These are phyloP conservation scores for Phanerotoma sp. DNA, from an alignment of 2,888 invertebrate species.

Conservation along the genomic window DNA sequence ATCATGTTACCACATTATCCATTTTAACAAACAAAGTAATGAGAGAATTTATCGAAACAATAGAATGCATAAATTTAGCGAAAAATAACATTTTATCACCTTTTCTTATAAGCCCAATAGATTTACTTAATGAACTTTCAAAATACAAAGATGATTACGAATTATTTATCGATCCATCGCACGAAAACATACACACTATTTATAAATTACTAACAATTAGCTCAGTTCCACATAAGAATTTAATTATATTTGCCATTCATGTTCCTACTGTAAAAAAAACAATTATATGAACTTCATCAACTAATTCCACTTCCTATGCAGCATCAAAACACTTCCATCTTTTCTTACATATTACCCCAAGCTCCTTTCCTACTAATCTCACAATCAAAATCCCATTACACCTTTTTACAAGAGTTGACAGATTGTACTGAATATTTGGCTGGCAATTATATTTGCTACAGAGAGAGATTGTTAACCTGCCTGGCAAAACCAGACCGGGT, in stretches of 20 bases:
- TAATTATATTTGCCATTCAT: slow-evolving; percentile 17
- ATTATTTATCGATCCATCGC: not conserved
- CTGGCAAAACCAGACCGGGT: no score
- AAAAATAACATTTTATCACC: slow-evolving; percentile 17
- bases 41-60: not conserved
- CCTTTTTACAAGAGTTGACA: slow-evolving; percentile 8
- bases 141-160: slow-evolving; percentile 3
- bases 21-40: not conserved
- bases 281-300: slow-evolving; percentile 14
- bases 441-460: slow-evolving; percentile 4
- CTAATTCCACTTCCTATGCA: slow-evolving; percentile 20
- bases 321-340: slow-evolving; percentile 23
- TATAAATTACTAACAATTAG: not conserved
- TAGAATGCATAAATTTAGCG: slow-evolving; percentile 8
- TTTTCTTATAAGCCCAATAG: slow-evolving; percentile 10
- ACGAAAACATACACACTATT: not conserved
- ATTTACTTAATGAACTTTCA: slow-evolving; percentile 1
- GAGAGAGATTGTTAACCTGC: no score
- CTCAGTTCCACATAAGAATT: not conserved
- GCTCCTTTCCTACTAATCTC: slow-evolving; percentile 13
- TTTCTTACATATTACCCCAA: slow-evolving; percentile 20
- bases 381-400: slow-evolving; percentile 14
- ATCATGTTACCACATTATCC: not conserved
- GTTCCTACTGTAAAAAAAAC: slow-evolving; percentile 10
- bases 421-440: slow-evolving; percentile 12